Evolutionary conservation across 2,797 vertebrate genomes (phyloP), one percentile per base, ranked within the genome.

Genomic region (Cyprinella venusta): DNA sequence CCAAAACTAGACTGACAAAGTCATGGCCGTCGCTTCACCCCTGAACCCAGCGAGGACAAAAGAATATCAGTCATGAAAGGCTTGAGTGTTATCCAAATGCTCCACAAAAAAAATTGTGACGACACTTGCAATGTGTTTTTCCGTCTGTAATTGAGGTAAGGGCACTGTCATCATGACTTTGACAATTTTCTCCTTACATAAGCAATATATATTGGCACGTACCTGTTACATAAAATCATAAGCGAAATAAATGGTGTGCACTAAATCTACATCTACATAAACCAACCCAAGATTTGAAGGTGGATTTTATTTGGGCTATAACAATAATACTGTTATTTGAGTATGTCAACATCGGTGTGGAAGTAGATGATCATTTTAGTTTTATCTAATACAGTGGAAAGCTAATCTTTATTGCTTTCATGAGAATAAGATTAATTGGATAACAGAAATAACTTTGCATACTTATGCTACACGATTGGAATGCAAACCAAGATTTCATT

Each of bases 11-110:
- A 19, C 48, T 26, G n/a, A 24, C 50, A 54, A 80, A 80, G 5
- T 24, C 77, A 45, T 30, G 75, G 24, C 12, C 12, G 38, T 68
- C 24, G 2, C 19, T 36, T 45, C 59, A 45, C 24, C 77, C 76
- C 24, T n/a, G 12, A 79, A 30, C 8, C n/a, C 54, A 19, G 42
- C 10, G 19, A 65, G 24, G 18, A 64, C 59, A 33, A 42, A 42
- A 65, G 1, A 48, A 48, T 33, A 26, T 48, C 52, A 75, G 15
- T 59, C 52, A 59, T 40, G 0, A 72, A 52, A 40, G n/a, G 24
- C 74, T 76, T 24, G n/a, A 63, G 56, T 8, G 6, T 45, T 42
- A 77, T 63, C 75, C 75, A 45, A 63, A 75, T 36, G 7, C 72
- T 38, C 21, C 50, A 75, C 26, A 38, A 12, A 50, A 54, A 54